Conservation (phyloP, 2,888 invertebrate species). For the Cheiracanthium punctorium region DNA sequence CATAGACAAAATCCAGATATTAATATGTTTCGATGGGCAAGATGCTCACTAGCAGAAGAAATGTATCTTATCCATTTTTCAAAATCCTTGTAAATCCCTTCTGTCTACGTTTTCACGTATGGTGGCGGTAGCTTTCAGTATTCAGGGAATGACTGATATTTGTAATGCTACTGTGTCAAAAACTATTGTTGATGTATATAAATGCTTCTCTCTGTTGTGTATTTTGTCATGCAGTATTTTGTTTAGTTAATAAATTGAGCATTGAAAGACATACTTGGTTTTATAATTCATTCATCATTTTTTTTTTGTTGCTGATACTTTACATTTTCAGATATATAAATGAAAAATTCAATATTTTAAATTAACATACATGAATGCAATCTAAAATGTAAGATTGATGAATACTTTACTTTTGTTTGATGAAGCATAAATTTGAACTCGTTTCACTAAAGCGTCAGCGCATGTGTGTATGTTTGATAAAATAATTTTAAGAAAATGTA, state of each 20-base stretch:
- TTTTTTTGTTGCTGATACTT: too few relatives aligned
- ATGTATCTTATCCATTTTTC: neutral
- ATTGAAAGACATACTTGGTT: neutral
- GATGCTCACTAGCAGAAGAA: neutral
- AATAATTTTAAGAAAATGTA: too few relatives aligned
- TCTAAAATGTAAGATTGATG: too few relatives aligned
- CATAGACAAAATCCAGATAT: too few relatives aligned
- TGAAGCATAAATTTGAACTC: too few relatives aligned
- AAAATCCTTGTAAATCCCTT: neutral
- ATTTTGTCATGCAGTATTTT: conserved; percentile 12
- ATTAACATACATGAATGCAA: too few relatives aligned
- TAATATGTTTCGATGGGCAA: neutral
- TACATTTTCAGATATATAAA: too few relatives aligned
- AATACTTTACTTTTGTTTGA: too few relatives aligned
- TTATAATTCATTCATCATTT: neutral
- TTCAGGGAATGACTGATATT: neutral
- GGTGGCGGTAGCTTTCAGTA: conserved; percentile 7
- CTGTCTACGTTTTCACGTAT: neutral
- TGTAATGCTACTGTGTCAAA: conserved; percentile 2
- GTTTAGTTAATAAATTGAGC: conserved; percentile 18
- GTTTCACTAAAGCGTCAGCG: too few relatives aligned
- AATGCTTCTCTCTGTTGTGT: conserved; percentile 2
- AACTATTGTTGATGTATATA: conserved; percentile 1
- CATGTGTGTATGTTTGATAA: too few relatives aligned
- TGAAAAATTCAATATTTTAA: too few relatives aligned